These are phyloP conservation scores for Plestiodon gilberti DNA, from an alignment of 2,113 vertebrate genomes.

Conservation along the genomic window DNA sequence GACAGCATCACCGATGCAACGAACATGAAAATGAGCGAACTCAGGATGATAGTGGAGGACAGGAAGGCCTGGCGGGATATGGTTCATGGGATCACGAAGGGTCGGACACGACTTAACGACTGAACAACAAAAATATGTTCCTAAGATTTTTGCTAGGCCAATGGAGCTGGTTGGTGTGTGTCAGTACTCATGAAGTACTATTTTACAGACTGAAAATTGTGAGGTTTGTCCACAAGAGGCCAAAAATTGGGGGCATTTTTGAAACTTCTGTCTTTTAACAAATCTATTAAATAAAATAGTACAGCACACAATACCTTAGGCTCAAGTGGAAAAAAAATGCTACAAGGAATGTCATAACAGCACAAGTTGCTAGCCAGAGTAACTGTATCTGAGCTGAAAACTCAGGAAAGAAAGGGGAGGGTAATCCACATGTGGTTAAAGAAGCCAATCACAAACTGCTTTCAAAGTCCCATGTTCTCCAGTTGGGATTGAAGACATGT, in stretches of 20 bases:
- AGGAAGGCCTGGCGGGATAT: too few species aligned
- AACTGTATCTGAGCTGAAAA: slow-evolving; percentile 48
- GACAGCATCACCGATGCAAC: too few species aligned
- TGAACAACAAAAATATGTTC: too few species aligned
- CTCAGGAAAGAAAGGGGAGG: slow-evolving; percentile 10
- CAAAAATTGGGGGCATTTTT: slow-evolving; percentile 27
- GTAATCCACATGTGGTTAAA: neutral
- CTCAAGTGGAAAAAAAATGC: slow-evolving; percentile 42
- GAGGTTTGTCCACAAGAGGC: slow-evolving; percentile 33
- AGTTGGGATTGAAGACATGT: slow-evolving; percentile 24
- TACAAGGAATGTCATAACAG: slow-evolving; percentile 48
- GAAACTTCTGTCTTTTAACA: slow-evolving; percentile 36
- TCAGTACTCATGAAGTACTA: neutral
- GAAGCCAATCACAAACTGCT: slow-evolving; percentile 46
- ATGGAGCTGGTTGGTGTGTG: rapidly evolving
- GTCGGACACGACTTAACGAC: too few species aligned
- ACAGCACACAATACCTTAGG: slow-evolving; percentile 41
- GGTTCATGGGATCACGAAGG: too few species aligned
- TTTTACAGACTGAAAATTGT: neutral
- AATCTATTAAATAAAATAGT: slow-evolving; percentile 67
- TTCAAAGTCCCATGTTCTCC: slow-evolving; percentile 15
- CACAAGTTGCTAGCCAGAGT: slow-evolving; percentile 50
- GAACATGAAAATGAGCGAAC: too few species aligned
- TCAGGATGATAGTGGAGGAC: too few species aligned
- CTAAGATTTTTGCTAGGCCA: neutral